Conservation (phyloP, 2,888 invertebrate genomes). For the Athripsodes cinereus region DNA sequence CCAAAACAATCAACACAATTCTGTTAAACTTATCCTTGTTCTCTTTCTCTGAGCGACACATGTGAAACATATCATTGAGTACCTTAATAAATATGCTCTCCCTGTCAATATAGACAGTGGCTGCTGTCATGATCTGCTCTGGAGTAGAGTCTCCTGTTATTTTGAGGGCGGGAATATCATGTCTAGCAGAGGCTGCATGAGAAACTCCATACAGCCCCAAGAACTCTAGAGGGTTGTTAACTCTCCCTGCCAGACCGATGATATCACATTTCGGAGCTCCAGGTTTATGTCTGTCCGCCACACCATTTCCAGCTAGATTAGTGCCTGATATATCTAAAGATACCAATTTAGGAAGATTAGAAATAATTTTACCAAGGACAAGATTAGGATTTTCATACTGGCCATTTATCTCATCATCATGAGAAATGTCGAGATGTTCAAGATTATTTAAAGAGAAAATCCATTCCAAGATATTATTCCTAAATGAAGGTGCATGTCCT, state of each 20-base stretch:
- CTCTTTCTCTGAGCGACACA: constrained; percentile 72
- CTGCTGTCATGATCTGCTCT: constrained; percentile 82
- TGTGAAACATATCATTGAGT: constrained; percentile 84
- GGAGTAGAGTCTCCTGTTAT: constrained; percentile 88
- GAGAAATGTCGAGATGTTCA: constrained; percentile 80
- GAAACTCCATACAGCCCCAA: constrained; percentile 87
- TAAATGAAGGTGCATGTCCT: constrained; percentile 54
- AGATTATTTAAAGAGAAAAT: constrained; percentile 53
- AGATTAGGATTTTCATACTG: constrained; percentile 70
- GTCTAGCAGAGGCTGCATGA: constrained; percentile 83
- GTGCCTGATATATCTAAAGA: constrained; percentile 95
- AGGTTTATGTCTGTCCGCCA: constrained; percentile 69
- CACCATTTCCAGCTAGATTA: constrained; percentile 84
- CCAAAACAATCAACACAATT: constrained; percentile 75
- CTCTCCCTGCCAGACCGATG: constrained; percentile 75
- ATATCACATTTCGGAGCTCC: constrained; percentile 82
- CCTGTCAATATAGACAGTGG: constrained; percentile 75
- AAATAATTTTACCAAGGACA: constrained; percentile 64
- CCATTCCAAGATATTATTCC: constrained; percentile 36
- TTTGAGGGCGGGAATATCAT: constrained; percentile 84
- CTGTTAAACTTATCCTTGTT: constrained; percentile 37
- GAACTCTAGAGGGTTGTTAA: constrained; percentile 75
- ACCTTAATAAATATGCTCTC: constrained; percentile 76
- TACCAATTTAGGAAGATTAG: constrained; percentile 65
- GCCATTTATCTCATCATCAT: constrained; percentile 63